Conservation (phyloP, 2,888 invertebrate genomes). For the Eupsilia transversa region DNA sequence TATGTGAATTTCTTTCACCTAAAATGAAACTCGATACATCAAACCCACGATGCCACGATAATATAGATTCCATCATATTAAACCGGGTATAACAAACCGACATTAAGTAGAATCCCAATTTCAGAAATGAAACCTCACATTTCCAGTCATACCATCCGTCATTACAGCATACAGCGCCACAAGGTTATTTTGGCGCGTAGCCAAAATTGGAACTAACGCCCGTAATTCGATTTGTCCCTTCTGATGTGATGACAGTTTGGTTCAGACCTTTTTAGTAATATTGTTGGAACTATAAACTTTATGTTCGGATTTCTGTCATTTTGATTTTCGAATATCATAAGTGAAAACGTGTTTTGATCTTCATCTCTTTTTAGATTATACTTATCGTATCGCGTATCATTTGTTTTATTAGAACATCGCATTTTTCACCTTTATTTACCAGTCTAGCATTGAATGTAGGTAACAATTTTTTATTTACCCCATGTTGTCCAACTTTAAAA, state of each 20-base stretch:
- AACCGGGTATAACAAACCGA: slow-evolving; percentile 20
- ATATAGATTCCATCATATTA: slow-evolving; percentile 45
- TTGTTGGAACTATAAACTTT: not conserved
- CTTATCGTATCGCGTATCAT: not conserved
- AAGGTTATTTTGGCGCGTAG: too few relatives aligned
- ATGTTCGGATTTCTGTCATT: not conserved
- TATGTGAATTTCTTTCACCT: slow-evolving; percentile 3
- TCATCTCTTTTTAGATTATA: not conserved
- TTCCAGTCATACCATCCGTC: too few relatives aligned
- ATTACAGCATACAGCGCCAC: too few relatives aligned
- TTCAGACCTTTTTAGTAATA: slow-evolving; percentile 7
- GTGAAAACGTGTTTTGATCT: not conserved
- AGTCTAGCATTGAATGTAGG: not conserved
- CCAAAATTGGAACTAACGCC: too few relatives aligned
- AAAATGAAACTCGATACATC: slow-evolving; percentile 29
- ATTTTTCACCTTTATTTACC: not conserved
- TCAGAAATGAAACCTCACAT: slow-evolving; percentile 64
- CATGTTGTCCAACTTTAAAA: too few relatives aligned
- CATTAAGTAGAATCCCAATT: slow-evolving; percentile 66
- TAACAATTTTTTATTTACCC: too few relatives aligned
- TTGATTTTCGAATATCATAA: not conserved
- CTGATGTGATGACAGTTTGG: slow-evolving; percentile 17
- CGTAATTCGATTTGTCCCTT: slow-evolving; percentile 60
- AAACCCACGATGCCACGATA: slow-evolving; percentile 25
- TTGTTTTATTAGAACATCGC: not conserved